Evolutionary conservation across 1,140 invertebrate species (phyloP), one percentile per base, ranked within the genome.

Genomic region (Halesus radiatus): DNA sequence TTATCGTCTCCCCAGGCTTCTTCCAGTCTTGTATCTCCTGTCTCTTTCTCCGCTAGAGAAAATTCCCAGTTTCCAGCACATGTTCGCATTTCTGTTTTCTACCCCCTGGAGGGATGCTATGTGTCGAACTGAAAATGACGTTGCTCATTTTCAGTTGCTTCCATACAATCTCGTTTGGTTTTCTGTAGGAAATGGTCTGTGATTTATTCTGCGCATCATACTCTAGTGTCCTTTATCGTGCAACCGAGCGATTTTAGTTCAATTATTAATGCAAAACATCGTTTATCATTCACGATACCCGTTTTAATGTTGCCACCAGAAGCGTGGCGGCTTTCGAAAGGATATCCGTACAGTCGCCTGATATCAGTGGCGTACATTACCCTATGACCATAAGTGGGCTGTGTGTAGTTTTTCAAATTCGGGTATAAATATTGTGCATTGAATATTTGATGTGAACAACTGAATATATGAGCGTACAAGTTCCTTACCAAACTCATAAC

Each of bases 1-100:
- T 70, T 70, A 70, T 70, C 66, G 66, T 10, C 37, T 70, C 66
- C 66, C 62, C 66, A n/a, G n/a, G 66, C 66, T 50, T 70, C 66
- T 32, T 32, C 62, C 29, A 26, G 62, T 66, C 66, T 16, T 70
- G 5, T 37, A 52, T 50, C 60, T 23, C 4, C 6, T 26, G 5
- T 64, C 37, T 45, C 37, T 45, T 13, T 10, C 37, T 13, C 37
- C 1, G 37, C 8, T 45, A 45, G 37, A 45, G 37, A 13, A 45
- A 13, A 45, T 45, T 45, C 13, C 37, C 37, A 45, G 37, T 45
- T 20, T 56, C n/a, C 18, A 22, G 1, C 53, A 54, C 18, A 5
- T 54, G 53, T 54, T 54, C 53, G 6, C 62, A n/a, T 26, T 66
- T 26, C 22, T 29, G 13, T 10, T 18, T 60, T 7, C 23, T n/a